A percentile compares a stretch with the other conserved stretches of the same genome.
phyloP scores from a whole-genome alignment of 2,113 vertebrate genomes.

The Ictalurus punctatus region DNA sequence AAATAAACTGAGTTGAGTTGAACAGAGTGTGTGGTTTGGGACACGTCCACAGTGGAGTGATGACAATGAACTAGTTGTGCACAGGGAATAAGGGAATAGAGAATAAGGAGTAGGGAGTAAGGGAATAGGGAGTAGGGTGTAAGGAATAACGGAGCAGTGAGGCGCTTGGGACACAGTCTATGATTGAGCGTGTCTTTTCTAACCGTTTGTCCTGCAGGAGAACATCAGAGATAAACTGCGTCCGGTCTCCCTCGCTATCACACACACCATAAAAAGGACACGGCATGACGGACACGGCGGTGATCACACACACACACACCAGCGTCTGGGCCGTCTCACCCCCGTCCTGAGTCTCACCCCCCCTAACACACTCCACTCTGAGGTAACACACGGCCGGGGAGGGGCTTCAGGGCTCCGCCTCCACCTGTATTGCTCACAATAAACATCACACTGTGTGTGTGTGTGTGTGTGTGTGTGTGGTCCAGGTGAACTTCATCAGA shows the following conservation, averaged over 20 bases:
- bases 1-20: too few species aligned
- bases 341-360: slow-evolving; percentile 80
- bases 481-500: slow-evolving; percentile 87
- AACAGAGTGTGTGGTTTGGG: not conserved
- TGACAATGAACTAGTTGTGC: not conserved
- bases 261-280: slow-evolving; percentile 77
- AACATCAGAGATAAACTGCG: slow-evolving; percentile 87
- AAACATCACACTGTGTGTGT: not conserved
- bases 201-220: slow-evolving; percentile 69
- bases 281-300: slow-evolving; percentile 65
- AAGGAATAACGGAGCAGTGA: not conserved
- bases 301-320: slow-evolving; percentile 43
- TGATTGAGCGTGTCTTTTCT: not conserved
- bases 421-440: not conserved
- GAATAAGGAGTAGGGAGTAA: not conserved
- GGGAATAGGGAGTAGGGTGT: too few species aligned
- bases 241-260: slow-evolving; percentile 80
- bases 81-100: not conserved
- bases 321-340: slow-evolving; percentile 69
- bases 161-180: not conserved
- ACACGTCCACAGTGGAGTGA: not conserved
- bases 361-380: slow-evolving; percentile 76
- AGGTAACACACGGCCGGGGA: slow-evolving; percentile 69
- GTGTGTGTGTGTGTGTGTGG: slow-evolving; percentile 19
- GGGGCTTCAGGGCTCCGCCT: not conserved